A percentile compares a stretch with the other conserved stretches of the same genome.
These are phyloP conservation scores for Chamaetylas fuelleborni DNA, from an alignment of 2,113 vertebrate genomes.

Conservation along the genomic window DNA sequence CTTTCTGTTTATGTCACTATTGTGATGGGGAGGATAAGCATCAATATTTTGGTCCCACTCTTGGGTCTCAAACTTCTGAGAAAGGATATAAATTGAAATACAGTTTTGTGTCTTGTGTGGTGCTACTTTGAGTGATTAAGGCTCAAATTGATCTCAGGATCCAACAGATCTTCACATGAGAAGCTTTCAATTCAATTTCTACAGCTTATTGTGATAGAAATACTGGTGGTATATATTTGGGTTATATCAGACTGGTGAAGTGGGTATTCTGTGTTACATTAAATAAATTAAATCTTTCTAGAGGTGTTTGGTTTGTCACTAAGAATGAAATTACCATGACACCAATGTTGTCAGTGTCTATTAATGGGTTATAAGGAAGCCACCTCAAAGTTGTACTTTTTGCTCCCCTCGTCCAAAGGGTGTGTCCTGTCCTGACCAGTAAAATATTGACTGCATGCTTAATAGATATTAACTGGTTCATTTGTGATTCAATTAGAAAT, in stretches of 20 bases:
- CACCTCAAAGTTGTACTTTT: not conserved
- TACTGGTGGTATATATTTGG: not conserved
- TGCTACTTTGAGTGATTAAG: not conserved
- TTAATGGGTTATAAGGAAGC: not conserved
- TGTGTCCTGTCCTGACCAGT: not conserved
- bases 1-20: not conserved
- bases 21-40: not conserved
- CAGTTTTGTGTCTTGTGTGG: not conserved
- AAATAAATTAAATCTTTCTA: not conserved
- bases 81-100: not conserved
- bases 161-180: not conserved
- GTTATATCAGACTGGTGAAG: not conserved
- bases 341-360: not conserved
- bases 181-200: not conserved
- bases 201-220: not conserved
- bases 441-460: not conserved
- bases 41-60: not conserved
- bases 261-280: not conserved
- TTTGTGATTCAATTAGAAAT: slow-evolving; percentile 33
- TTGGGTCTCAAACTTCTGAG: not conserved
- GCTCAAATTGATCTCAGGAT: not conserved
- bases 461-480: slow-evolving; percentile 19
- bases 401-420: not conserved
- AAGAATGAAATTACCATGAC: not conserved
- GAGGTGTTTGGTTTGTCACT: not conserved